Percentiles rank a stretch among this genome's conserved stretches.
phyloP scores from a whole-genome alignment of 2,113 vertebrate species.

The Platycercus adscitus region DNA sequence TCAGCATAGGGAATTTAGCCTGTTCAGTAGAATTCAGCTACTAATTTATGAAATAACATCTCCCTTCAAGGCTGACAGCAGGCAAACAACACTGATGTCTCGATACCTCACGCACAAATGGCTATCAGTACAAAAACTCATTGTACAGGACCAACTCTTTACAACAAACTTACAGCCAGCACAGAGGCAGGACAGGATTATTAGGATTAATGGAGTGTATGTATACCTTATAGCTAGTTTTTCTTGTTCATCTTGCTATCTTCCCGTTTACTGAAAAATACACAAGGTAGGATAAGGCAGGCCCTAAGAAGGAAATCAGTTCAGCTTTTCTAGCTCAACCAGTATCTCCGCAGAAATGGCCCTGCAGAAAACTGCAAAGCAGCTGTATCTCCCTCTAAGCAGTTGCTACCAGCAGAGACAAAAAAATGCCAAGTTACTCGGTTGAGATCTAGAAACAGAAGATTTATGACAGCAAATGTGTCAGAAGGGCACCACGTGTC shows the following conservation, averaged over 20 bases:
- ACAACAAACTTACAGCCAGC: background rate
- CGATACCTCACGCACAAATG: background rate
- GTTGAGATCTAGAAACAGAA: background rate
- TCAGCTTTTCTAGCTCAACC: background rate
- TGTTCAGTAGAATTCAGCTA: background rate
- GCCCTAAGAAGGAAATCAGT: background rate
- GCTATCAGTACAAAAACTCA: background rate
- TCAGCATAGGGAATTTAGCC: background rate
- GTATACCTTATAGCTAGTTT: conserved; percentile 40
- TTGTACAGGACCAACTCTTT: background rate
- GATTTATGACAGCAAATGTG: background rate
- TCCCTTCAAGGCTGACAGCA: background rate
- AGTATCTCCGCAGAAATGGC: background rate
- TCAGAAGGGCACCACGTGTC: background rate
- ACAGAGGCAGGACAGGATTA: background rate
- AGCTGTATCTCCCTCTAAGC: background rate
- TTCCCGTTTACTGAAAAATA: conserved; percentile 29
- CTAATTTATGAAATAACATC: background rate
- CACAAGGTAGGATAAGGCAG: background rate
- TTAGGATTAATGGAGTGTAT: background rate
- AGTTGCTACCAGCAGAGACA: background rate
- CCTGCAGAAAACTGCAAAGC: background rate
- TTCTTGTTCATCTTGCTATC: conserved; percentile 35
- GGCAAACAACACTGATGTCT: background rate
- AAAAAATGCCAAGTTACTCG: background rate